Conservation (phyloP, 2,113 vertebrate species). For the Oophaga pumilio region DNA sequence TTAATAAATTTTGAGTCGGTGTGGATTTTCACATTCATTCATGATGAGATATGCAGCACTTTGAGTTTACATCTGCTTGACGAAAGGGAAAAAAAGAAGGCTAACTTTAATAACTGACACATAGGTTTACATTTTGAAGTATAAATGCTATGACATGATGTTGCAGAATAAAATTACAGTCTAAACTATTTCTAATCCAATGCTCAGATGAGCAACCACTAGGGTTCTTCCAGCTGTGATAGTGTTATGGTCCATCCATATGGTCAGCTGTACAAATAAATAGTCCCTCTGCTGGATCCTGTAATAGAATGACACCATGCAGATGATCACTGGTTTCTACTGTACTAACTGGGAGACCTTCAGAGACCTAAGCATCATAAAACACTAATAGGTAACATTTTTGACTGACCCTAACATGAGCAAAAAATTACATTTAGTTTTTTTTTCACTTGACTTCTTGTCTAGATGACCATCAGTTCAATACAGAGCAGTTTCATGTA, state of each 20-base stretch:
- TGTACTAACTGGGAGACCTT: not conserved
- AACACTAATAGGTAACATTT: not conserved
- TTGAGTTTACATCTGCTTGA: too few species aligned
- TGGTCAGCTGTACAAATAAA: conserved; percentile 4
- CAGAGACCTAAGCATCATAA: not conserved
- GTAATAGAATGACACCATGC: not conserved
- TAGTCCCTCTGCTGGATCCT: not conserved
- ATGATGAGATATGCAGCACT: too few species aligned
- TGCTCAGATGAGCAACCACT: not conserved
- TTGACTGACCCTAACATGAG: not conserved
- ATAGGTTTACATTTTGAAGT: not conserved
- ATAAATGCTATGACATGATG: not conserved
- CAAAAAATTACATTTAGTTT: not conserved
- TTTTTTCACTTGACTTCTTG: not conserved
- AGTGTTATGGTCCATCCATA: not conserved
- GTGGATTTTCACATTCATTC: too few species aligned
- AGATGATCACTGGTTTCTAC: not conserved
- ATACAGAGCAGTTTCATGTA: too few species aligned
- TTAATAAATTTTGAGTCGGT: too few species aligned
- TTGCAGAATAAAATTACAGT: not conserved
- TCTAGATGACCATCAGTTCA: too few species aligned
- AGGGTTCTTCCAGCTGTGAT: not conserved
- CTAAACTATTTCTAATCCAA: not conserved
- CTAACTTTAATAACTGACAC: not conserved
- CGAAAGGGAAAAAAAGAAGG: too few species aligned